Conservation (phyloP, 2,797 vertebrate species). For the Scolopax bukidnonensis region DNA sequence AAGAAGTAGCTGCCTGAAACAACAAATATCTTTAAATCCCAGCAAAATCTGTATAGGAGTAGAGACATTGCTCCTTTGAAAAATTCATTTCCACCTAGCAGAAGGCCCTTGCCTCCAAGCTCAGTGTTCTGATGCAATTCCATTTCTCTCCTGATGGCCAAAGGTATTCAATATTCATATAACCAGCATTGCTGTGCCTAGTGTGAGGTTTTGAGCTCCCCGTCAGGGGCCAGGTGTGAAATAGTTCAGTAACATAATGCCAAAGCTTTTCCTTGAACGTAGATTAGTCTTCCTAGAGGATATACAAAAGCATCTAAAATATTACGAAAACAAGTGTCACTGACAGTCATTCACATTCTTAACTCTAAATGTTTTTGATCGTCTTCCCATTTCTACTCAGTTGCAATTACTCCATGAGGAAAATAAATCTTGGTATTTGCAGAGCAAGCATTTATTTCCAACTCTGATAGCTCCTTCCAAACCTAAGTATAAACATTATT, state of each 20-base stretch:
- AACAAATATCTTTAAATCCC: not conserved
- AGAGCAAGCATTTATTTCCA: constrained; percentile 40
- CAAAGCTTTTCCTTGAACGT: not conserved
- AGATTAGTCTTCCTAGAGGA: not conserved
- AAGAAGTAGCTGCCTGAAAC: not conserved
- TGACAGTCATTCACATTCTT: not conserved
- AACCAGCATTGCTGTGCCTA: not conserved
- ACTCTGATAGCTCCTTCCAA: constrained; percentile 21
- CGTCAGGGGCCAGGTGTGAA: fast-evolving
- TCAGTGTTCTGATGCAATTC: not conserved
- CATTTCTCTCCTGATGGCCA: not conserved
- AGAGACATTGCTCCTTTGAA: not conserved
- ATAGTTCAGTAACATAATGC: not conserved
- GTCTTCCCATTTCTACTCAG: constrained; percentile 11
- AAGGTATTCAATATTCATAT: not conserved
- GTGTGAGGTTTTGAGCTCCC: not conserved
- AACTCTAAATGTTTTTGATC: constrained; percentile 13
- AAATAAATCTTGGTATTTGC: constrained; percentile 40
- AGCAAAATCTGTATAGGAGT: not conserved
- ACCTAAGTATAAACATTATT: constrained; percentile 42
- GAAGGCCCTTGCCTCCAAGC: not conserved
- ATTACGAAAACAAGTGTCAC: constrained; percentile 4
- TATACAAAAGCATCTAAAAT: not conserved
- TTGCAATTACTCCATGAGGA: constrained; percentile 20
- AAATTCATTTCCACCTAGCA: constrained; percentile 10